Conservation (phyloP, 2,888 invertebrate species). For the Baronia brevicornis region DNA sequence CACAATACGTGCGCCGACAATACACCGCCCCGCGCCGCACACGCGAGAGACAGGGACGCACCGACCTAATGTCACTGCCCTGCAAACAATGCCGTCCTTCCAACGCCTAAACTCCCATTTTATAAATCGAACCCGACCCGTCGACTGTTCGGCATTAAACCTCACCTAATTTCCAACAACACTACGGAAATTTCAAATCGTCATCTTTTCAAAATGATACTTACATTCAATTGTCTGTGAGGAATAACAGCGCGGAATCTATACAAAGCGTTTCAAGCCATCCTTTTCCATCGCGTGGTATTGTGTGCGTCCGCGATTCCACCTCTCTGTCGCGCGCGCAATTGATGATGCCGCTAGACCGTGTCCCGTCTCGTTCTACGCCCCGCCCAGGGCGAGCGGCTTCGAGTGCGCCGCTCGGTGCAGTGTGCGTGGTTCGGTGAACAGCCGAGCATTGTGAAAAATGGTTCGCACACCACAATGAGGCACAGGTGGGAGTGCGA, state of each 20-base stretch:
- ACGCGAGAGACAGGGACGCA: constrained; percentile 71
- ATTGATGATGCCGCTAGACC: constrained; percentile 42
- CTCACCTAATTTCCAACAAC: constrained; percentile 15
- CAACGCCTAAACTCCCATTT: constrained; percentile 30
- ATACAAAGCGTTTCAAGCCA: constrained; percentile 68
- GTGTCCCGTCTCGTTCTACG: constrained; percentile 59
- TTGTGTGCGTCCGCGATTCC: constrained; percentile 54
- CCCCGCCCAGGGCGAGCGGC: constrained; percentile 63
- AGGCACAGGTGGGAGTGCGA: constrained; percentile 64
- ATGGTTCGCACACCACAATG: constrained; percentile 66
- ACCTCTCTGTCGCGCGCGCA: constrained; percentile 44
- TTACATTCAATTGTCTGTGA: constrained; percentile 70
- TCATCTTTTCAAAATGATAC: constrained; percentile 23
- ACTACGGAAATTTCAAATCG: constrained; percentile 3
- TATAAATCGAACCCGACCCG: constrained; percentile 28
- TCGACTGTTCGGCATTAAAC: constrained; percentile 23
- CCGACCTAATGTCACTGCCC: constrained; percentile 73
- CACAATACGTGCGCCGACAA: constrained; percentile 75
- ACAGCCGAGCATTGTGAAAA: constrained; percentile 62
- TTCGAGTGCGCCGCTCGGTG: constrained; percentile 41
- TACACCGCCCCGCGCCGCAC: constrained; percentile 65
- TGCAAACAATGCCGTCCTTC: constrained; percentile 69
- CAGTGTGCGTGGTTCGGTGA: constrained; percentile 56
- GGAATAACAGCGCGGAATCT: constrained; percentile 69
- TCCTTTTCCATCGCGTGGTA: constrained; percentile 62